Base-by-base conservation (phyloP, 2,888 invertebrate genomes). In the Lepidocyrtinus sp. region DNA sequence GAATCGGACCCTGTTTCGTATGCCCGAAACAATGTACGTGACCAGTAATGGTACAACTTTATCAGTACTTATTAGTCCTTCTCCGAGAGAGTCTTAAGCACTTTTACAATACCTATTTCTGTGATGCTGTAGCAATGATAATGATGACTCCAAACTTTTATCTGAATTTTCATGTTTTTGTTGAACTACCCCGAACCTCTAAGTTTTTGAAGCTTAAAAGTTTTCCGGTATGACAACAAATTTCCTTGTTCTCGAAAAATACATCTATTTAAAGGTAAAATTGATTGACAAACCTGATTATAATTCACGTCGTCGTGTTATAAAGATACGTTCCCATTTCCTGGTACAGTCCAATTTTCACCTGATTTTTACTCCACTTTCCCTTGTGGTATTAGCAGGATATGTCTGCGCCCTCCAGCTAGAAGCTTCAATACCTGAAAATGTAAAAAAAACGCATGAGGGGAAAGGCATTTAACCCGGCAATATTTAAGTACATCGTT, bases 401-500 rank as follows among this genome's bases (percentile, higher is more conserved):
- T 36, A 5, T 7, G 36, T 7, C 5, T 36, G 36, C 36, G 5
- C 36, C 5, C 12, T 12, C 17, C 22, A 61, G 12, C 22, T 12
- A 61, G 12, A 61, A 17, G 21, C 7, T 21, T 1, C 17, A 21
- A 12, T 19, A 19, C 21, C 19, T 9, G 21, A 61, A 17, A 12
- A 61, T 22, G 22, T 61, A 22, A 22, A 2, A 50, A 9, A 9
- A 50, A 9, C 19, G 55, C 55, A 55, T 55, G 55, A 3, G 55
- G 55, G 19, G 21, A 22, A n/a, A 62, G 71, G 62, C 62, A 17
- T n/a, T n/a, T n/a, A 62, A 45, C 22, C 17, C 2, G 22, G 62
- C 27, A 71, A 62, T 17, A 24, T 71, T 0, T 61, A 25, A 62
- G 21, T 36, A 36, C 22, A n/a, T n/a, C n/a, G n/a, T n/a, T n/a